Base-by-base conservation (phyloP, 2,888 invertebrate species). In the Drosophila pseudotakahashii region DNA sequence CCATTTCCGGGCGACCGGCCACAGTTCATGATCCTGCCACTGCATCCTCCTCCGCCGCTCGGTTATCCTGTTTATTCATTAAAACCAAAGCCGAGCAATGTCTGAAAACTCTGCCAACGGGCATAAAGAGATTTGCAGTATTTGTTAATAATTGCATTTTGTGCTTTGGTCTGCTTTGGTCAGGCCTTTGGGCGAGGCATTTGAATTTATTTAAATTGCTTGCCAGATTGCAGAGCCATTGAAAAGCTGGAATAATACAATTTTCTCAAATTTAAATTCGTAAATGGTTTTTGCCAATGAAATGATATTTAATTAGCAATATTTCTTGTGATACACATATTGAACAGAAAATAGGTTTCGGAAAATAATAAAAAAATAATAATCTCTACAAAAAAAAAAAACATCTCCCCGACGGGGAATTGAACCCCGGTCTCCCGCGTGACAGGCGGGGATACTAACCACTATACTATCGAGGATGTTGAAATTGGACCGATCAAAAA, bases 111-210 rank as follows among this genome's bases (percentile, higher is more conserved):
- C 14, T 51, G 53, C 51, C 48, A 26, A 10, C 14, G 50, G 60
- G 39, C 59, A 58, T 48, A 64, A 63, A n/a, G 26, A 55, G 51
- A 66, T 72, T 58, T 60, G 44, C 64, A 55, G 47, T 60, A 78
- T 66, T 64, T 45, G 58, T 51, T 50, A 58, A 51, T 71, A 68
- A 63, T 71, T 72, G 72, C 71, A 63, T 55, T 72, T 72, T 53
- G 16, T 19, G 14, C 32, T 54, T 32, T 34, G 64, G 13, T 36
- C 66, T 23, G 26, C 7, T 50, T 16, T 36, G 10, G 50, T 14
- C 19, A 32, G 23, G 32, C 61, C 62, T 63, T 63, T 44, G 63
- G 19, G 26, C 53, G 7, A 16, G 34, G 16, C 16, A 47, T 41
- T 59, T 10, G 3, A 30, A 36, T 59, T 59, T 59, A 62, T 48